phyloP scores from a whole-genome alignment of 1,140 invertebrate genomes.

The Melanaphis sacchari region DNA sequence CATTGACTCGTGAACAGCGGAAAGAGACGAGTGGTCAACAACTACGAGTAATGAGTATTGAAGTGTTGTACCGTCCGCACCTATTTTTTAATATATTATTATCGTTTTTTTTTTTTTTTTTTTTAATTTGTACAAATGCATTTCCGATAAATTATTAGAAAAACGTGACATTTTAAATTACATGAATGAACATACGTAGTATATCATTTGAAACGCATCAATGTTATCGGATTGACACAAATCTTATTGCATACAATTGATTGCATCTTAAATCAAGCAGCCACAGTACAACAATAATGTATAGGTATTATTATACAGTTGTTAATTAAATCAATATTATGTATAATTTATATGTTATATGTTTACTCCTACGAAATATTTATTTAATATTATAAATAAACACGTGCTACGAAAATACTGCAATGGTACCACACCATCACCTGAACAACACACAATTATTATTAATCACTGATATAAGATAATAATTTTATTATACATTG shows the following conservation, averaged over 20 bases:
- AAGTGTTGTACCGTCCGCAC: not conserved
- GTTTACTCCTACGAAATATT: not conserved
- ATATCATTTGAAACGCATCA: not conserved
- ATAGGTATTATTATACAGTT: not conserved
- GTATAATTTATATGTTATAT: not conserved
- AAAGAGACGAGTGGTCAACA: not conserved
- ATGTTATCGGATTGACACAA: constrained; percentile 3
- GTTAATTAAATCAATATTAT: not conserved
- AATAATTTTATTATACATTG: not conserved
- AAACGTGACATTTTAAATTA: constrained; percentile 15
- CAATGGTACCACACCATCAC: not conserved
- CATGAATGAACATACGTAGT: not conserved
- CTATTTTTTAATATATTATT: not conserved
- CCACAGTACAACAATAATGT: not conserved
- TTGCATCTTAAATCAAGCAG: constrained; percentile 3
- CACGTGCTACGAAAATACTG: not conserved
- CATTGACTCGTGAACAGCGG: not conserved
- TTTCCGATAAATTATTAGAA: not conserved
- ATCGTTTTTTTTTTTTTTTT: not conserved
- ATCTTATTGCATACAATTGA: not conserved
- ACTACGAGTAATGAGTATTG: not conserved
- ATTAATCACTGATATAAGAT: constrained; percentile 31
- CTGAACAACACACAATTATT: not conserved
- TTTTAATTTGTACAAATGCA: not conserved
- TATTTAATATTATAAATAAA: not conserved